A percentile compares a stretch with the other conserved stretches of the same genome.
These are phyloP conservation scores for Scaptomyza reducta DNA, from an alignment of 2,888 invertebrate genomes.

Conservation along the genomic window DNA sequence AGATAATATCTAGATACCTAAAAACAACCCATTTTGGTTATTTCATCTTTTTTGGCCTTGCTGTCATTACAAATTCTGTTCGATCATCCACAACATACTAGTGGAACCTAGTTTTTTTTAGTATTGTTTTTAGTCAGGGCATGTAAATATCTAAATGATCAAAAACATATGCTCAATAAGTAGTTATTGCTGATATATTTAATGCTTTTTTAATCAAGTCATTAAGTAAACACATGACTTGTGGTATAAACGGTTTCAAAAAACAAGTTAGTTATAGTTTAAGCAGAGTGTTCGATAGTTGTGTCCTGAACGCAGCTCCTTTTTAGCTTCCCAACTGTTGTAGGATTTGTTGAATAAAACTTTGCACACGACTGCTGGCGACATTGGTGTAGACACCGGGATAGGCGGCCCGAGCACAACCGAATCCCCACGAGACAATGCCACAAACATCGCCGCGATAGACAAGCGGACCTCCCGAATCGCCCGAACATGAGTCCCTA, in stretches of 20 bases:
- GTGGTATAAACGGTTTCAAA: neutral
- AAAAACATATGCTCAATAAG: neutral
- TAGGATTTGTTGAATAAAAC: slow-evolving; percentile 62
- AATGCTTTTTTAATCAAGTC: slow-evolving; percentile 14
- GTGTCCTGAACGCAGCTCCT: too few relatives aligned
- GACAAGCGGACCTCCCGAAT: slow-evolving; percentile 82
- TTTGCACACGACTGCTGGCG: slow-evolving; percentile 61
- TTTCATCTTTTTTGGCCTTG: slow-evolving; percentile 32
- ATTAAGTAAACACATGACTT: neutral
- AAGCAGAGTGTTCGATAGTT: too few relatives aligned
- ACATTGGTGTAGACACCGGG: slow-evolving; percentile 80
- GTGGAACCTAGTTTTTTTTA: slow-evolving; percentile 12
- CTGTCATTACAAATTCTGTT: neutral
- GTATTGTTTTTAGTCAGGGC: too few relatives aligned
- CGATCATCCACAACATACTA: slow-evolving; percentile 3
- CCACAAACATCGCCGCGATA: slow-evolving; percentile 85
- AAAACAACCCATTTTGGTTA: neutral
- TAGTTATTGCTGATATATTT: slow-evolving; percentile 17
- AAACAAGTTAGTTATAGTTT: too few relatives aligned
- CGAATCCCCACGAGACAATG: slow-evolving; percentile 87
- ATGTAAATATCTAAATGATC: too few relatives aligned
- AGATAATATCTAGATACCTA: slow-evolving; percentile 2
- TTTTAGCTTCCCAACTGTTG: slow-evolving; percentile 15
- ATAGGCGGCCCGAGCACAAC: slow-evolving; percentile 72
- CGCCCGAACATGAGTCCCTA: slow-evolving; percentile 81